These are phyloP conservation scores for Ceyx cyanopectus DNA, from an alignment of 2,113 vertebrate species.

Conservation along the genomic window DNA sequence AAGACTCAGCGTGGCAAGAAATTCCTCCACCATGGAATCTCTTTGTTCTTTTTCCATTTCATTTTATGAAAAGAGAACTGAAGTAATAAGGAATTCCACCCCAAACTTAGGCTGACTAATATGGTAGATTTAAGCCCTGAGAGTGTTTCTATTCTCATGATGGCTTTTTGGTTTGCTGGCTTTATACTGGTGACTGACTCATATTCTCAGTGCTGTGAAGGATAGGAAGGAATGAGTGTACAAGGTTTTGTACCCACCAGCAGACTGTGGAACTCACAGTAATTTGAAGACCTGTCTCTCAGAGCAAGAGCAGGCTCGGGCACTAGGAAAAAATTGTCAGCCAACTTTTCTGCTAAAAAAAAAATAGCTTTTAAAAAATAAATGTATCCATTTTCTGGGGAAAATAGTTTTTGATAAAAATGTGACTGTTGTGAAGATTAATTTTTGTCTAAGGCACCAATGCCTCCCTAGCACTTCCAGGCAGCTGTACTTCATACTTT, in stretches of 20 bases:
- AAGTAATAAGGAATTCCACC: background rate
- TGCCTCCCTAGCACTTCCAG: background rate
- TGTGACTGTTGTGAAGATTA: background rate
- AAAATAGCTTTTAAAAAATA: slow-evolving; percentile 37
- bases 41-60: background rate
- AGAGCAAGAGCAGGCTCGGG: background rate
- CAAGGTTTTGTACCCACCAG: background rate
- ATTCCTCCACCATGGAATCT: background rate
- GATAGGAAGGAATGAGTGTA: background rate
- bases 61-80: background rate
- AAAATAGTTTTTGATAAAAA: slow-evolving; percentile 7
- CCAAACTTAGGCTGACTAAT: background rate
- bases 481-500: background rate
- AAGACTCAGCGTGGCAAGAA: background rate
- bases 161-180: slow-evolving; percentile 20
- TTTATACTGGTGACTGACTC: background rate
- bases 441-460: background rate
- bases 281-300: slow-evolving; percentile 29
- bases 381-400: background rate
- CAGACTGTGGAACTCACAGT: background rate
- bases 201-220: background rate
- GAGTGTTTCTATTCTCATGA: background rate
- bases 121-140: slow-evolving; percentile 26
- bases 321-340: background rate
- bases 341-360: slow-evolving; percentile 28